These are phyloP conservation scores for Semotilus atromaculatus DNA, from an alignment of 2,797 vertebrate genomes.

Conservation along the genomic window DNA sequence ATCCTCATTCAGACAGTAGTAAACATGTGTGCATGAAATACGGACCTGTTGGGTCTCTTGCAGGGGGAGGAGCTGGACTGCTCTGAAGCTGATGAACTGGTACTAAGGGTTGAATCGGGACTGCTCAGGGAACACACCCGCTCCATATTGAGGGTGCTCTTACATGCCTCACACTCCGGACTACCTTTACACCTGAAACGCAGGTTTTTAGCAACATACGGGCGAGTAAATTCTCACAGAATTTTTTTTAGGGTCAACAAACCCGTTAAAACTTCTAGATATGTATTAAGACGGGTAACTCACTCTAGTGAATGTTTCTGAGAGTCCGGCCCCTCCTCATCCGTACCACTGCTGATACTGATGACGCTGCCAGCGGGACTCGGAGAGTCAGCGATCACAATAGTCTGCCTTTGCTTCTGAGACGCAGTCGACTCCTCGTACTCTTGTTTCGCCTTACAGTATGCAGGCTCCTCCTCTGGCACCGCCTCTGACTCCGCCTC, in stretches of 20 bases:
- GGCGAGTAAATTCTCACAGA: not conserved
- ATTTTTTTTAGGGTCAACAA: not conserved
- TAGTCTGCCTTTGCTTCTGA: slow-evolving; percentile 86
- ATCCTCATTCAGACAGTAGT: too few relatives aligned
- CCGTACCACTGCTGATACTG: slow-evolving; percentile 94
- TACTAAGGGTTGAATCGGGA: slow-evolving; percentile 95
- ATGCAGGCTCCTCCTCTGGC: slow-evolving; percentile 69
- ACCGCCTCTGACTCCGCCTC: slow-evolving; percentile 73
- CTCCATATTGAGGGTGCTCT: slow-evolving; percentile 94
- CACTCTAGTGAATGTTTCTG: slow-evolving; percentile 83
- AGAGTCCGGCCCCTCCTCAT: slow-evolving; percentile 80
- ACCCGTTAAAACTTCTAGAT: not conserved
- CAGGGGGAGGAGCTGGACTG: slow-evolving; percentile 92
- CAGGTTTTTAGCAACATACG: not conserved
- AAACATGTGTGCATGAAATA: not conserved
- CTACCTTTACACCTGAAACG: slow-evolving; percentile 89
- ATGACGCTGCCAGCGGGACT: slow-evolving; percentile 94
- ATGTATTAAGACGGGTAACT: slow-evolving; percentile 68
- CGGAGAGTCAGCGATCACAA: slow-evolving; percentile 86
- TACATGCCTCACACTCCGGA: slow-evolving; percentile 94
- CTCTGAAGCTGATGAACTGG: slow-evolving; percentile 88
- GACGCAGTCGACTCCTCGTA: slow-evolving; percentile 76
- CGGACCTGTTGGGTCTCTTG: slow-evolving; percentile 95
- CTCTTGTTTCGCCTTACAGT: slow-evolving; percentile 81
- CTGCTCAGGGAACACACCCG: slow-evolving; percentile 96